Percentiles rank a stretch among this genome's conserved stretches.
Conservation (phyloP, 2,888 invertebrate genomes). For the Xestia xanthographa region DNA sequence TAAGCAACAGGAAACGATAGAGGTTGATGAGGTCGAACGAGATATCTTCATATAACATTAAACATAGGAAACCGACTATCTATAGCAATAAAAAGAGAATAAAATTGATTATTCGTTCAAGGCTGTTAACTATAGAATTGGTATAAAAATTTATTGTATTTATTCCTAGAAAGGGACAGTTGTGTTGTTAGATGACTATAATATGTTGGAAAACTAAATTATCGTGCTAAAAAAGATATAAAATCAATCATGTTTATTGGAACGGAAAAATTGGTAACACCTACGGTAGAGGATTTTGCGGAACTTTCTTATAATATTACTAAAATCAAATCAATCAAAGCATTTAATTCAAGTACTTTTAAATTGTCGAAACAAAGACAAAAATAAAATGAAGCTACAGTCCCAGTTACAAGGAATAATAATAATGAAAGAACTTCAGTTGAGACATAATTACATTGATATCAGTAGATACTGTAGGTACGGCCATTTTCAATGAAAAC, state of each 20-base stretch:
- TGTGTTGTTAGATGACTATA: conserved; percentile 13
- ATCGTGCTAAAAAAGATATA: background rate
- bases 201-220: conserved; percentile 9
- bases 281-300: background rate
- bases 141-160: conserved; percentile 59
- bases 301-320: background rate
- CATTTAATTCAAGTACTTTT: too few species aligned
- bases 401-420: too few species aligned
- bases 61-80: conserved; percentile 68
- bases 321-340: background rate
- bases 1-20: conserved; percentile 68
- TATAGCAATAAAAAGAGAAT: conserved; percentile 63
- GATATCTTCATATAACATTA: conserved; percentile 67
- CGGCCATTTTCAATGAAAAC: conserved; percentile 14
- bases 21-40: conserved; percentile 67
- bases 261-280: background rate
- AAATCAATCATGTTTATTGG: conserved; percentile 2
- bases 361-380: too few species aligned
- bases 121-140: conserved; percentile 62
- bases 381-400: too few species aligned
- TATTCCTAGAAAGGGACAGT: conserved; percentile 53
- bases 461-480: background rate
- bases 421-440: too few species aligned
- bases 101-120: conserved; percentile 67
- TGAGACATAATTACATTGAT: background rate